Evolutionary conservation across 2,113 vertebrate genomes (phyloP), one percentile per base, ranked within the genome.

Genomic region (Takifugu bimaculatus): DNA sequence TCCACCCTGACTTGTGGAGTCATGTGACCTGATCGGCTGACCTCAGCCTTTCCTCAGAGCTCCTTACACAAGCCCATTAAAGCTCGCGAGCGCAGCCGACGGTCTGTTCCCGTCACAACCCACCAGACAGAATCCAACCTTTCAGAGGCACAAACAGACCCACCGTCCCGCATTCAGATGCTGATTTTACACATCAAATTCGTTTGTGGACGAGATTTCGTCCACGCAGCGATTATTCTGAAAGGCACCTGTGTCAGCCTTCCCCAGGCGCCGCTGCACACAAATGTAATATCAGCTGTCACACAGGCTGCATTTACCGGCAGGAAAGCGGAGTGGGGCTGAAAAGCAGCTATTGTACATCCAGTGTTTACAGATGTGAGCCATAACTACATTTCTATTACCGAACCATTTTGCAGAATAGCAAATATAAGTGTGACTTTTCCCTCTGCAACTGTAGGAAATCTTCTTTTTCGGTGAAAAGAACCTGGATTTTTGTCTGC

Each of bases 41-140:
- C 84, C 79, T 81, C 76, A 82, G 47, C 62, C 76, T 70, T 79
- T 82, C 77, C 77, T 80, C 77, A 79, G 70, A 79, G 72, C 64
- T 42, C 76, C 69, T 83, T 84, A 78, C 48, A 64, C 80, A 85
- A 82, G 7, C 48, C 48, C 15, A 10, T 10, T 50, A 10, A 50
- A 39, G 35, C 35, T 52, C 54, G 15, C 25, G 56, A 50, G 39
- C 57, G 50, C 20, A 72, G 26, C 54, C 10, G 42, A 26, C 44
- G 71, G 7, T 50, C 44, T 13, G 51, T 13, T 56, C 20, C 35
- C 7, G 35, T 11, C 35, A 39, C 35, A 10, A 39, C 35, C 35
- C 35, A 11, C 35, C 9, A 39, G 35, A 39, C 35, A 39, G 35
- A 39, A 11, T 1, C 7, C 58, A 60, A 68, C 65, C 42, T 20